phyloP scores from a whole-genome alignment of 2,888 invertebrate genomes.

The Carabus problematicus region DNA sequence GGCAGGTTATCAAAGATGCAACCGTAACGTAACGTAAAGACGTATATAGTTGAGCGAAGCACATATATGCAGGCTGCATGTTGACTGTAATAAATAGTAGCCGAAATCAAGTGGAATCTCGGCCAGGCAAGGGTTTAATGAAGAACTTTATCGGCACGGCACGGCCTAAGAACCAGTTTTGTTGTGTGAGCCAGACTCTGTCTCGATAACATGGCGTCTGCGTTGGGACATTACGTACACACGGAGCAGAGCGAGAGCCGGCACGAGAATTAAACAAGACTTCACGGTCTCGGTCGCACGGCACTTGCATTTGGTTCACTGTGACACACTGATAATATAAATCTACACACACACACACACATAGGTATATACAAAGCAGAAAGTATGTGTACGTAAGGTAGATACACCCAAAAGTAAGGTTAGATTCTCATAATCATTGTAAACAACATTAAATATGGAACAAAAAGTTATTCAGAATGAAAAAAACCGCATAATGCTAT shows the following conservation, averaged over 20 bases:
- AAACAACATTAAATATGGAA: too few species aligned
- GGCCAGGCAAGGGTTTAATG: conserved; percentile 34
- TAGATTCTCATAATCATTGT: too few species aligned
- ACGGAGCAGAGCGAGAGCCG: too few species aligned
- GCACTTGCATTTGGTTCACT: conserved; percentile 26
- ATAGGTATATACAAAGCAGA: too few species aligned
- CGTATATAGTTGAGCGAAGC: not conserved
- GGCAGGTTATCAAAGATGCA: conserved; percentile 9
- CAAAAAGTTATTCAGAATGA: too few species aligned
- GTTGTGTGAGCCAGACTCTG: conserved; percentile 5
- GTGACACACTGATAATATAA: conserved; percentile 26
- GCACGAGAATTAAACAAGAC: conserved; percentile 31
- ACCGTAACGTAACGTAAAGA: conserved; percentile 3
- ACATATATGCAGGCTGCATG: conserved; percentile 10
- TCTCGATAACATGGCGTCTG: conserved; percentile 17
- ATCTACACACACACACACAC: conserved; percentile 12
- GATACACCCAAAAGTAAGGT: too few species aligned
- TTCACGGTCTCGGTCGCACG: conserved; percentile 14
- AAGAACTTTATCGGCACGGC: conserved; percentile 26
- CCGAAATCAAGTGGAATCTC: conserved; percentile 38
- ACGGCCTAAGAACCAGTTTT: conserved; percentile 24
- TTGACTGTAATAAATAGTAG: conserved; percentile 36
- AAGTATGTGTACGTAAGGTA: too few species aligned
- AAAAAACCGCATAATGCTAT: too few species aligned
- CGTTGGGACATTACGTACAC: not conserved